Evolutionary conservation across 2,113 vertebrate species (phyloP), one percentile per base, ranked within the genome.

Genomic region (Falco punctatus): DNA sequence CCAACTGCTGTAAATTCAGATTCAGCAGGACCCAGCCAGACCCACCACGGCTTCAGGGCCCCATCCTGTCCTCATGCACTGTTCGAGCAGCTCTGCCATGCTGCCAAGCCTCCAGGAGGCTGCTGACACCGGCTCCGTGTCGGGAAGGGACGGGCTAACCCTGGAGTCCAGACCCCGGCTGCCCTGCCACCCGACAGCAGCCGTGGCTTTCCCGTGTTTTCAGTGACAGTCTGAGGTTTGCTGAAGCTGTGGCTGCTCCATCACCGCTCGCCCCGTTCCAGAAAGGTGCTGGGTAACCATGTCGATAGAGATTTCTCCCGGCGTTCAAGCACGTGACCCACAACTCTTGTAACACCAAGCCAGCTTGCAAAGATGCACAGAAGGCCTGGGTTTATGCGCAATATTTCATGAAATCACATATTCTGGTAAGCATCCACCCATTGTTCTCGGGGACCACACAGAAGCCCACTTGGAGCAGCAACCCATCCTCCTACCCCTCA

Each of bases 151-250:
- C 7, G 5, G 40, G 17, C 35, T 64, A 58, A 24, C 42, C 23
- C 61, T 18, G 30, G 7, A 2, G 5, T 7, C 52, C 58, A 28
- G 20, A 18, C 9, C 5, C 38, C 38, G 38, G 38, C 38, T 38
- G 38, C 38, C 38, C 79, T 27, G 16, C 16, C 2, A 9, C 22
- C 32, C 49, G 69, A 23, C 9, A 69, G 49, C 0, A 0, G 32
- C 1, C 1, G 20, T 15, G 32, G 19, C 70, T 66, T 66, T 57
- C 46, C 74, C 66, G 44, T 48, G 44, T 75, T 83, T 89, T 51
- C 72, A 73, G 27, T 48, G 59, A 23, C 33, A 48, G 15, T 7
- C 15, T 11, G 49, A 77, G 44, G 35, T 77, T 58, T 92, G 40
- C 69, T 81, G 65, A 69, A 69, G 61, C 52, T 74, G 24, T 24